A percentile compares a stretch with the other conserved stretches of the same genome.
Evolutionary conservation across 2,888 invertebrate genomes (phyloP).

Genomic region (Danaus chrysippus): DNA sequence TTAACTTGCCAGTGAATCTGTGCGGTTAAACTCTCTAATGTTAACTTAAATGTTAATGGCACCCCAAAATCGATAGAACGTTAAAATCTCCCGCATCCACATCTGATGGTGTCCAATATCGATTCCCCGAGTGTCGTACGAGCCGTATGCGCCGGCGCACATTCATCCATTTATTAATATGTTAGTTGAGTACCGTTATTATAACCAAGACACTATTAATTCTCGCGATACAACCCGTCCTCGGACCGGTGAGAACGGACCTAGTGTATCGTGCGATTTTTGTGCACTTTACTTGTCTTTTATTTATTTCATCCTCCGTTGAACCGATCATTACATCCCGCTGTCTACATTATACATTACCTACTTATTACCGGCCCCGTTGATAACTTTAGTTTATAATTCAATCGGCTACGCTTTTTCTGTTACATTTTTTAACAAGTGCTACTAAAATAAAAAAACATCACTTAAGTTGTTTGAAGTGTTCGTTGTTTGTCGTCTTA

Average conservation of each 20-base stretch:
- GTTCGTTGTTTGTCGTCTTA: neutral
- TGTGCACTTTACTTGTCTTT: constrained; percentile 51
- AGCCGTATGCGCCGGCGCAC: constrained; percentile 56
- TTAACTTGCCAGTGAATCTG: constrained; percentile 24
- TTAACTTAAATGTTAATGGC: constrained; percentile 4
- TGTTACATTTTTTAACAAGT: constrained; percentile 11
- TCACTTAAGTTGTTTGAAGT: constrained; percentile 7
- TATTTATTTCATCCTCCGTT: constrained; percentile 29
- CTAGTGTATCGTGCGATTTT: constrained; percentile 56
- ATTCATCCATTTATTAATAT: constrained; percentile 49
- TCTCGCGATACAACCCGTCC: constrained; percentile 45
- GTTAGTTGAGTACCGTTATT: constrained; percentile 60
- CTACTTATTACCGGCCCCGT: constrained; percentile 15
- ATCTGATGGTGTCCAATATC: constrained; percentile 40
- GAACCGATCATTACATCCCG: constrained; percentile 20
- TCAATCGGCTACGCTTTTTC: constrained; percentile 25
- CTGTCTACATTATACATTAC: constrained; percentile 16
- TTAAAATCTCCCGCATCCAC: constrained; percentile 56
- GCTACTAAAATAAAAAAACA: constrained; percentile 13
- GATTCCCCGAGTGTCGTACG: constrained; percentile 49
- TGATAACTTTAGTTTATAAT: constrained; percentile 22
- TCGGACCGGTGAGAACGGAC: constrained; percentile 48
- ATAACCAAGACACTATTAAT: constrained; percentile 49
- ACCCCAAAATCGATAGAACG: constrained; percentile 19
- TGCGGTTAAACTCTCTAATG: constrained; percentile 33